Conservation (phyloP, 2,113 vertebrate species). For the Pardalotus punctatus region DNA sequence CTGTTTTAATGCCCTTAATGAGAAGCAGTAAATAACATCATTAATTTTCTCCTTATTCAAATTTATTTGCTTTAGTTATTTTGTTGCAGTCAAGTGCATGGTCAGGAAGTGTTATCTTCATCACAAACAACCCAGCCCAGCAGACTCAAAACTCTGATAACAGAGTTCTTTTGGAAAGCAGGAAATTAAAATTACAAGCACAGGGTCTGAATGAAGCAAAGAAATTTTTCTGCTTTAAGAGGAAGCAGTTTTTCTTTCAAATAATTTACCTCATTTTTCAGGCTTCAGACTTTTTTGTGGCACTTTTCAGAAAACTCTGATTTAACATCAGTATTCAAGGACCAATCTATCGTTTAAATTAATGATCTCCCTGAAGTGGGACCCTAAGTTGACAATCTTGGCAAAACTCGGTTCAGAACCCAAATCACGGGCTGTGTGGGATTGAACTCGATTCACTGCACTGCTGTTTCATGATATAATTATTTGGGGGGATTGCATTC, state of each 20-base stretch:
- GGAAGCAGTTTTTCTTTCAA: neutral
- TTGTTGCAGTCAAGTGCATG: neutral
- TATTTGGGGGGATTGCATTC: neutral
- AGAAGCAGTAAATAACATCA: conserved; percentile 14
- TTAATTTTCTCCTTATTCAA: conserved; percentile 8
- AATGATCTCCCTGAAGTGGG: neutral
- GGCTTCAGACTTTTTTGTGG: neutral
- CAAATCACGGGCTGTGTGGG: neutral
- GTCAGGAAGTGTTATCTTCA: neutral
- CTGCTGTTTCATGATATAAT: neutral
- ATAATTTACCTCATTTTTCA: neutral
- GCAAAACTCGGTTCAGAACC: neutral
- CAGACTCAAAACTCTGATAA: neutral
- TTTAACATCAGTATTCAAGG: neutral
- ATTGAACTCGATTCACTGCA: neutral
- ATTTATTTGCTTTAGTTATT: neutral
- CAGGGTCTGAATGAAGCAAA: neutral
- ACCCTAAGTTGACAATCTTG: neutral
- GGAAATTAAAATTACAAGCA: neutral
- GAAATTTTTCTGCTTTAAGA: neutral
- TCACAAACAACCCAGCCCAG: neutral
- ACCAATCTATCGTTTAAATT: neutral
- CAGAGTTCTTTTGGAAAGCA: neutral
- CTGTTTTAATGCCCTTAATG: conserved; percentile 24
- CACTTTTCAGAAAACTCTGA: neutral